Percentiles rank a stretch among this genome's conserved stretches.
phyloP scores from a whole-genome alignment of 2,888 invertebrate genomes.

The Augochlorella aurata region DNA sequence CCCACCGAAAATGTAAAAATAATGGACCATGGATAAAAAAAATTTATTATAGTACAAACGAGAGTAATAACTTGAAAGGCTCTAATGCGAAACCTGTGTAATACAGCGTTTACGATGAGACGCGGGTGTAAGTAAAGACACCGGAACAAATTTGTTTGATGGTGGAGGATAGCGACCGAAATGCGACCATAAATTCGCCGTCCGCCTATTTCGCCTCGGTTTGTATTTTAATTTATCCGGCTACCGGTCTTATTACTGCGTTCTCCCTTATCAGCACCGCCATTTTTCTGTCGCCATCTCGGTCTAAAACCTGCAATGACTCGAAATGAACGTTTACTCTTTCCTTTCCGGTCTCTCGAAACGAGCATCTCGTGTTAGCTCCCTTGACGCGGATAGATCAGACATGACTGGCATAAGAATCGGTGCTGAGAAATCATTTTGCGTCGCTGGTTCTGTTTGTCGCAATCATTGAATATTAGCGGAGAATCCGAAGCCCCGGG shows the following conservation, averaged over 20 bases:
- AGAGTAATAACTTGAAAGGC: not conserved
- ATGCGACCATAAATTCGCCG: not conserved
- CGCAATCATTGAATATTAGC: slow-evolving; percentile 45
- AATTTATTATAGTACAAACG: not conserved
- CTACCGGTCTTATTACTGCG: not conserved
- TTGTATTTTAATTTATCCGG: not conserved
- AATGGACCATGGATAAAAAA: not conserved
- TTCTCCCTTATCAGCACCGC: not conserved
- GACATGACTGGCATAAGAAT: slow-evolving; percentile 25
- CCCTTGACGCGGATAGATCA: slow-evolving; percentile 18
- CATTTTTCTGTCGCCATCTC: not conserved
- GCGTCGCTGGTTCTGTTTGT: slow-evolving; percentile 37
- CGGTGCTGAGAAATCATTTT: slow-evolving; percentile 54
- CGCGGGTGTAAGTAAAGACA: not conserved
- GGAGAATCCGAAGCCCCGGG: slow-evolving; percentile 14
- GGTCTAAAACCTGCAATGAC: slow-evolving; percentile 1
- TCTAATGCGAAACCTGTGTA: slow-evolving; percentile 1
- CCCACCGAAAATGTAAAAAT: not conserved
- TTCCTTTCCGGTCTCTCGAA: not conserved
- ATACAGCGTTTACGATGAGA: not conserved
- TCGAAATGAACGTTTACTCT: slow-evolving; percentile 6
- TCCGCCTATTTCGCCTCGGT: not conserved
- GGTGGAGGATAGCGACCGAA: not conserved
- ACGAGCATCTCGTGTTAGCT: not conserved
- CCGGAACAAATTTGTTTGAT: slow-evolving; percentile 13